These are phyloP conservation scores for Leptothorax acervorum DNA, from an alignment of 2,888 invertebrate genomes.

Conservation along the genomic window DNA sequence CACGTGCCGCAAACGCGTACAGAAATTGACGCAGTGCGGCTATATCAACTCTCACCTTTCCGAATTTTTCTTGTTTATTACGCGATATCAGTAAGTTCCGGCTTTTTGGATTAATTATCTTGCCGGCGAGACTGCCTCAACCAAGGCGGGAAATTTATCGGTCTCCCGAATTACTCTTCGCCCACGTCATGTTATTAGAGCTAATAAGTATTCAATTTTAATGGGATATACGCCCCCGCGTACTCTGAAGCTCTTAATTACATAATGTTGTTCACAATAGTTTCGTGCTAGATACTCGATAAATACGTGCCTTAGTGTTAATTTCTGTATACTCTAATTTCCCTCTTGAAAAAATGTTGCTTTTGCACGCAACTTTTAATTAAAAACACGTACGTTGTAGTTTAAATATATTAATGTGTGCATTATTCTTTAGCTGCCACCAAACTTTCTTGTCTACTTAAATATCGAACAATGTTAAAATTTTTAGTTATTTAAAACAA, in stretches of 20 bases:
- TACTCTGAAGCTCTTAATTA: conserved; percentile 4
- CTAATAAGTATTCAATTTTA: conserved; percentile 41
- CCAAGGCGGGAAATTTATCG: conserved; percentile 27
- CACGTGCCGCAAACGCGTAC: background rate
- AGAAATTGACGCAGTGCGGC: conserved; percentile 3
- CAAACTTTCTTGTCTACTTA: background rate
- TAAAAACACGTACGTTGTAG: background rate
- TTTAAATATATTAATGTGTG: conserved; percentile 3
- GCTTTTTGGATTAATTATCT: conserved; percentile 27
- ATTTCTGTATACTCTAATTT: background rate
- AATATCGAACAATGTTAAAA: background rate
- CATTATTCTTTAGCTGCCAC: background rate
- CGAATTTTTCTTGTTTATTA: conserved; percentile 21
- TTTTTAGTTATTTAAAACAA: background rate
- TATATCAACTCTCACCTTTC: background rate
- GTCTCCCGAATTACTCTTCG: conserved; percentile 25
- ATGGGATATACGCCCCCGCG: conserved; percentile 13
- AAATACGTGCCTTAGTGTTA: background rate
- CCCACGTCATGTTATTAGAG: conserved; percentile 23
- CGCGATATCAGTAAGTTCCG: conserved; percentile 5
- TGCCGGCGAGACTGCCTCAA: background rate
- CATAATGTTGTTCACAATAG: background rate
- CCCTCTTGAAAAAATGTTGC: background rate
- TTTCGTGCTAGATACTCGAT: background rate
- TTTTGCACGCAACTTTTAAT: background rate